Conservation (phyloP, 2,113 vertebrate species). For the Callorhinus ursinus region DNA sequence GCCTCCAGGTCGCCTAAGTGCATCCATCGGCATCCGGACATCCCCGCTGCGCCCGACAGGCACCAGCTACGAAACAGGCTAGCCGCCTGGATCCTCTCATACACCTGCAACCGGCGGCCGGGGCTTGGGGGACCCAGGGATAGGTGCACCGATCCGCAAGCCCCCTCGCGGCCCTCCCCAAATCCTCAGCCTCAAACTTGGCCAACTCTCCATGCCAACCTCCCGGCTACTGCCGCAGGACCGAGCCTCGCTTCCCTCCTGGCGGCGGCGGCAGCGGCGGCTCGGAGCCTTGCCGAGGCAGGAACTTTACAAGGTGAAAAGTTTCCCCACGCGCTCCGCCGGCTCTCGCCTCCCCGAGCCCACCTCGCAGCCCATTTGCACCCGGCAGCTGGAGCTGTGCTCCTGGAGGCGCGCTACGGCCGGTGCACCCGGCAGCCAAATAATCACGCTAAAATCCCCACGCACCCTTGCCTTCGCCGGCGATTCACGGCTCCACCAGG, state of each 20-base stretch:
- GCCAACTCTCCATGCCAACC: conserved; percentile 52
- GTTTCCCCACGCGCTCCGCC: conserved; percentile 73
- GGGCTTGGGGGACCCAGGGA: not conserved
- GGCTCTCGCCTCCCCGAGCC: not conserved
- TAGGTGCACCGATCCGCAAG: not conserved
- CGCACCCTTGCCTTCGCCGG: conserved; percentile 55
- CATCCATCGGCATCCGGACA: not conserved
- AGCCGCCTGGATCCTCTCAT: not conserved
- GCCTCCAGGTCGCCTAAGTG: not conserved
- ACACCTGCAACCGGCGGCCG: conserved; percentile 66
- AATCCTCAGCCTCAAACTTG: conserved; percentile 59
- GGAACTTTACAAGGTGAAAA: conserved; percentile 82
- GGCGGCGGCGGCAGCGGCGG: not conserved
- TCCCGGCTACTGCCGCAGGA: not conserved
- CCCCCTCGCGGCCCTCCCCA: not conserved
- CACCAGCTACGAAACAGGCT: not conserved
- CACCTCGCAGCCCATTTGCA: not conserved
- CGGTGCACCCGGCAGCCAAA: not conserved
- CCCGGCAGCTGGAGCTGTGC: not conserved
- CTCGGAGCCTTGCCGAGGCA: not conserved
- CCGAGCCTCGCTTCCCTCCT: not conserved
- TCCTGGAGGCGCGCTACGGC: not conserved
- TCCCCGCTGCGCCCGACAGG: not conserved
- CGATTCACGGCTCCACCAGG: conserved; percentile 66
- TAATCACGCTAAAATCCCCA: not conserved